Base-by-base conservation (phyloP, 2,113 vertebrate genomes). In the Piprites chloris region DNA sequence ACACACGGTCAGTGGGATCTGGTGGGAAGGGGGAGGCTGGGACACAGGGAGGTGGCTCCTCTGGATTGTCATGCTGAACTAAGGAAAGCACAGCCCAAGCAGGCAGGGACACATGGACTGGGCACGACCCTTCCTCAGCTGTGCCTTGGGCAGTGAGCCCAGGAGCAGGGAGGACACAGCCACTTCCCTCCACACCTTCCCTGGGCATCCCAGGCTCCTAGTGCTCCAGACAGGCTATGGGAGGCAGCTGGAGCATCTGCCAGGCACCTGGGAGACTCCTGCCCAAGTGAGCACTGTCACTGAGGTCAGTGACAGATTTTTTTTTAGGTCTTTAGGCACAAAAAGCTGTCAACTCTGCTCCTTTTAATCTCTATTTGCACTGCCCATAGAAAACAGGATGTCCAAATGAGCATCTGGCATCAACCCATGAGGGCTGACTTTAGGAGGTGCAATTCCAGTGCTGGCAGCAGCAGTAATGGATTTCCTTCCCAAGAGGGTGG, bases 1-100 rank as follows among this genome's bases (percentile, higher is more conserved):
- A 20, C 18, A 7, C 0, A 0, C 33, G 19, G 1, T 11, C 0
- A 6, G 27, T 28, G 35, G 49, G 32, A 41, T 0, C 13, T 20
- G 53, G 18, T 11, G 50, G 33, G 6, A 30, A 4, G 5, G 19
- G 53, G 20, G 6, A 89, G 32, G n/a, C n/a, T 27, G 88, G 72
- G 37, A 39, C 73, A 58, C 14, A 3, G n/a, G 32, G 41, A 80
- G 28, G 18, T 3, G 85, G 53, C 44, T 42, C 33, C 63, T 66
- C 68, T 56, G 58, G 78, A 83, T 69, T 91, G 87, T 90, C 78
- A 56, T 32, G 6, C 0, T 7, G 47, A 65, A 7, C 28, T 28
- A 15, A 41, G 61, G 24, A 7, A 32, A 79, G 46, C 72, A 13
- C 2, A 9, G 67, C 33, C 81, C 52, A 1, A 80, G 85, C 66